Conservation (phyloP, 1,140 invertebrate species). For the Caenorhabditis latens region DNA sequence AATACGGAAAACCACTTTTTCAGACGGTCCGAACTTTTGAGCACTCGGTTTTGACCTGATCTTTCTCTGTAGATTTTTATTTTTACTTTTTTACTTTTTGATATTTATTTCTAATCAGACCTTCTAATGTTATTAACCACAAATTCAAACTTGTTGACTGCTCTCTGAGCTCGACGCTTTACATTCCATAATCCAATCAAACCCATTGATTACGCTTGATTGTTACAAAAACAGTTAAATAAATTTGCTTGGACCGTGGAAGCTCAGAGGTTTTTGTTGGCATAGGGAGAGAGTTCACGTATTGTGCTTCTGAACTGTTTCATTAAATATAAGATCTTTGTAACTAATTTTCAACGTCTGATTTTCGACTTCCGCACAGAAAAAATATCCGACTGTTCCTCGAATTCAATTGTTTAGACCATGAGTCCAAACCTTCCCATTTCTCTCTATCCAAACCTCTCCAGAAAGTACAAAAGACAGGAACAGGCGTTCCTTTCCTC, state of each 20-base stretch:
- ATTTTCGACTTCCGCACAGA: too few relatives aligned
- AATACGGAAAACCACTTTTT: slow-evolving; percentile 35
- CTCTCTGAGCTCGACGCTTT: slow-evolving; percentile 26
- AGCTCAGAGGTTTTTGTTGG: neutral
- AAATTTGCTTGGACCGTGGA: neutral
- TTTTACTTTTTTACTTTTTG: too few relatives aligned
- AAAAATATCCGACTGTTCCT: too few relatives aligned
- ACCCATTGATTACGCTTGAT: slow-evolving; percentile 10
- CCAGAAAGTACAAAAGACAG: too few relatives aligned
- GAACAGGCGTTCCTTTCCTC: slow-evolving; percentile 21
- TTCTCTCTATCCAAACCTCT: too few relatives aligned
- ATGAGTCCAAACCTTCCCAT: too few relatives aligned
- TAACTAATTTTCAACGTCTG: too few relatives aligned
- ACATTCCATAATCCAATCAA: slow-evolving; percentile 43
- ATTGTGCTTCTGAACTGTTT: too few relatives aligned
- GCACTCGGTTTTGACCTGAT: slow-evolving; percentile 25
- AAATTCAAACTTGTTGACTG: slow-evolving; percentile 40
- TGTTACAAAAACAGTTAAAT: neutral
- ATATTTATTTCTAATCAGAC: neutral
- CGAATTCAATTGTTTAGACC: too few relatives aligned
- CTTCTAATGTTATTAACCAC: slow-evolving; percentile 42
- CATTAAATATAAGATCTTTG: too few relatives aligned
- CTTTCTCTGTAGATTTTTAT: slow-evolving; percentile 25
- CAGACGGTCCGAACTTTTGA: neutral
- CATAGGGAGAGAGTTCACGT: too few relatives aligned